Conservation (phyloP, 2,113 vertebrate genomes). For the Hylia prasina region DNA sequence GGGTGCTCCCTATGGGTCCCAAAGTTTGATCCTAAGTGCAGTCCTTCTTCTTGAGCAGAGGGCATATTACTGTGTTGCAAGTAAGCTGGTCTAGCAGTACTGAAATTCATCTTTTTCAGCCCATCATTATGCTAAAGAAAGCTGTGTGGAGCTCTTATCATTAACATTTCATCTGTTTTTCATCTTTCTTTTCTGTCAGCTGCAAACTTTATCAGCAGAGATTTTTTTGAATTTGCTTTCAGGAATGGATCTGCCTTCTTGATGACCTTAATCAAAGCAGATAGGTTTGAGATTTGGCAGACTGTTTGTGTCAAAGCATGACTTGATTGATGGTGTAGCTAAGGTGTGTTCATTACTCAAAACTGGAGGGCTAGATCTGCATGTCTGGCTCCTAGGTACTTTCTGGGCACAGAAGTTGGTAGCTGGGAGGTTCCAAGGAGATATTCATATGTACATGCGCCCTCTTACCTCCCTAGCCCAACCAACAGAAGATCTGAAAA, state of each 20-base stretch:
- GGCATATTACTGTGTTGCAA: background rate
- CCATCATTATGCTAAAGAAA: background rate
- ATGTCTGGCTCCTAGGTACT: background rate
- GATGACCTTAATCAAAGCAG: background rate
- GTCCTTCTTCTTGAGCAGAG: background rate
- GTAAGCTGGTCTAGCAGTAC: background rate
- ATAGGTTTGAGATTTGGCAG: background rate
- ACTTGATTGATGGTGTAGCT: background rate
- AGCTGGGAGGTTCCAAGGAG: background rate
- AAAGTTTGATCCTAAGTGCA: background rate
- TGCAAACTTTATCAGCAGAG: background rate
- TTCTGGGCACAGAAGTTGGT: background rate
- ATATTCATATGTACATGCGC: too few relatives aligned
- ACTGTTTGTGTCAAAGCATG: background rate
- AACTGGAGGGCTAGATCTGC: background rate
- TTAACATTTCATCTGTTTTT: background rate
- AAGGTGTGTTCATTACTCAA: background rate
- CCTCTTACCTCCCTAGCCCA: background rate
- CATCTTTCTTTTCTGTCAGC: background rate
- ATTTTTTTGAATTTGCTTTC: background rate
- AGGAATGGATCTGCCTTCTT: background rate
- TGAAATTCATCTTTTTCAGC: background rate
- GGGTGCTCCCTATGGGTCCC: background rate
- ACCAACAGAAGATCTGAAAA: background rate
- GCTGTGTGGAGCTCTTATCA: background rate